phyloP scores from a whole-genome alignment of 2,888 invertebrate species.

The Ecdyonurus torrentis region DNA sequence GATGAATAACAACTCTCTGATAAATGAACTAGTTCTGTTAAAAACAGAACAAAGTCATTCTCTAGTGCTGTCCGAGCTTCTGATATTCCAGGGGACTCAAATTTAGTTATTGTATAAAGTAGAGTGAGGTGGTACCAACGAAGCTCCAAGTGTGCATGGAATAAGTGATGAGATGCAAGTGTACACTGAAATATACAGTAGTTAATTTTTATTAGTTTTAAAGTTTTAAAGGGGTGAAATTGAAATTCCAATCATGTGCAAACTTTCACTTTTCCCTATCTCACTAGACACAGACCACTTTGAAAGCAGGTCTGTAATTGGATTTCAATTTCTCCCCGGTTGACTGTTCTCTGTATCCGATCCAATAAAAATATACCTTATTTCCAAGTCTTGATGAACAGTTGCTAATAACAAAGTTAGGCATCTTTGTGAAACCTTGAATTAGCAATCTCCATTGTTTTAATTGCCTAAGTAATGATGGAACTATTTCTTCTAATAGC shows the following conservation, averaged over 20 bases:
- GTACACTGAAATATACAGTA: not conserved
- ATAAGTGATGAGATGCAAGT: not conserved
- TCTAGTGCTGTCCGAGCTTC: not conserved
- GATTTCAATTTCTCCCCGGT: no score
- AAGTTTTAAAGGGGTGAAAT: no score
- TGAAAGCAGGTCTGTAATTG: no score
- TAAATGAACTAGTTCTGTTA: not conserved
- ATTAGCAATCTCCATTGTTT: not conserved
- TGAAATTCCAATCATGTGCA: no score
- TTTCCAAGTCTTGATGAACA: not conserved
- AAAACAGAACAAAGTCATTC: not conserved
- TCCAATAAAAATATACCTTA: no score
- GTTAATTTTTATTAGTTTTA: no score
- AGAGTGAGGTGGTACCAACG: not conserved
- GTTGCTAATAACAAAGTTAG: not conserved
- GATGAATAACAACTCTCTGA: not conserved
- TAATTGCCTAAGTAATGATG: not conserved
- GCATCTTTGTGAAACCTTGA: not conserved
- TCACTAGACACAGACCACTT: no score
- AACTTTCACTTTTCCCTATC: no score
- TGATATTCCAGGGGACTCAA: not conserved
- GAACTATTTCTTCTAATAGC: not conserved
- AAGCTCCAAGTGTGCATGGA: not conserved
- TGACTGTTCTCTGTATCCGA: no score
- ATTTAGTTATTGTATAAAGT: not conserved